A percentile compares a stretch with the other conserved stretches of the same genome.
These are phyloP conservation scores for Panthera uncia DNA, from an alignment of 2,113 vertebrate genomes.

Conservation along the genomic window DNA sequence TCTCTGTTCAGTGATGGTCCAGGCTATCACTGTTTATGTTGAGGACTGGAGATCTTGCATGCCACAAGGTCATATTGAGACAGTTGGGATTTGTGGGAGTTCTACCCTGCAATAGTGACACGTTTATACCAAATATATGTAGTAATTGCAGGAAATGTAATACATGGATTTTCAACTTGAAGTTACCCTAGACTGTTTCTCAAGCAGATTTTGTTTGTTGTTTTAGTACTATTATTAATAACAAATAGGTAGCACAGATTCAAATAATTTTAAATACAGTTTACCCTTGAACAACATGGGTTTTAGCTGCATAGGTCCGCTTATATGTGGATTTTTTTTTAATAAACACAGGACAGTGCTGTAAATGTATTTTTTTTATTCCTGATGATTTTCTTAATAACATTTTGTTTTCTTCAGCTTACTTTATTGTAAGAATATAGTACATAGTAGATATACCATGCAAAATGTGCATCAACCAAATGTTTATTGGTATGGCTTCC, in stretches of 20 bases:
- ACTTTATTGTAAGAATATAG: neutral
- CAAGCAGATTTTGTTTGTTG: neutral
- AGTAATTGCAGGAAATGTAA: neutral
- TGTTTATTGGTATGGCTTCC: neutral
- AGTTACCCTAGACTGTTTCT: neutral
- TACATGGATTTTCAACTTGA: neutral
- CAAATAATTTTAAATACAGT: neutral
- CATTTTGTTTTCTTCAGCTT: neutral
- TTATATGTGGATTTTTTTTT: neutral
- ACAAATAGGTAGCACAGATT: neutral
- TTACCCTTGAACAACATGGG: neutral
- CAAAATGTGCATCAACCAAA: neutral
- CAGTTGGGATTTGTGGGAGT: neutral
- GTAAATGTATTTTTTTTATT: neutral
- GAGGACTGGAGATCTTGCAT: neutral
- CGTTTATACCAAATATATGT: neutral
- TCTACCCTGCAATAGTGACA: neutral
- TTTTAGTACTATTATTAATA: neutral
- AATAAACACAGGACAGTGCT: neutral
- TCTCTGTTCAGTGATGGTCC: neutral
- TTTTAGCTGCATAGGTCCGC: neutral
- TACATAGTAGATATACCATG: neutral
- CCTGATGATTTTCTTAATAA: neutral
- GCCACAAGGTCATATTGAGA: neutral
- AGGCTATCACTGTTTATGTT: fast-evolving